Percentiles rank a stretch among this genome's conserved stretches.
These are phyloP conservation scores for Pelobates cultripes DNA, from an alignment of 2,797 vertebrate species.

Conservation along the genomic window DNA sequence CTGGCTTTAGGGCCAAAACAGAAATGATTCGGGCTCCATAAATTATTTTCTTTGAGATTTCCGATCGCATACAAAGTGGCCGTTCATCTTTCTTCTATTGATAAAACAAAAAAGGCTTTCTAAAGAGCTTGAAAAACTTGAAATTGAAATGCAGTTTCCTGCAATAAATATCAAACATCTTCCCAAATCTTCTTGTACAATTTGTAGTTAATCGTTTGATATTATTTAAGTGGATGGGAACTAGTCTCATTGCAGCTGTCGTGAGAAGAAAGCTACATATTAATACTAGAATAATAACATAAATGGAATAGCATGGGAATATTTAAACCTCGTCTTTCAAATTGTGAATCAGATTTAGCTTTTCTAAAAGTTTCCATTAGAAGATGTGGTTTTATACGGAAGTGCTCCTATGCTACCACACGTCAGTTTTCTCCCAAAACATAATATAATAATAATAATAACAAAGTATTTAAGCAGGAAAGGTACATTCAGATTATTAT, in stretches of 20 bases:
- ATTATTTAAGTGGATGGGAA: neutral
- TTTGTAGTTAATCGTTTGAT: neutral
- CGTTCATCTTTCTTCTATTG: conserved; percentile 69
- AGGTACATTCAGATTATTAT: no score
- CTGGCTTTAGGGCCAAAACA: conserved; percentile 63
- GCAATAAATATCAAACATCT: conserved; percentile 72
- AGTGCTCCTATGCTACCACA: no score
- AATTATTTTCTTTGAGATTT: conserved; percentile 76
- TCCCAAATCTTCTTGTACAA: conserved; percentile 51
- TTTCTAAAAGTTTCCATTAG: no score
- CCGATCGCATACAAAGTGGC: conserved; percentile 67
- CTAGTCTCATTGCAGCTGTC: neutral
- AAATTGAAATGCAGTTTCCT: conserved; percentile 79
- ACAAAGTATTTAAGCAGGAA: no score
- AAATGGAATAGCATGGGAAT: neutral
- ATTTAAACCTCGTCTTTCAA: neutral
- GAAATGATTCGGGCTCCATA: conserved; percentile 70
- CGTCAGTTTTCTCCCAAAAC: no score
- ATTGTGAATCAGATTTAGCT: no score
- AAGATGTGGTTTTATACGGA: no score
- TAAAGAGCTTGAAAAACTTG: conserved; percentile 71
- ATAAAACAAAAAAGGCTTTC: conserved; percentile 63
- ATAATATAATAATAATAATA: no score
- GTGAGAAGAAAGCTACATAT: neutral
- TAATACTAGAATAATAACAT: neutral